Base-by-base conservation (phyloP, 2,888 invertebrate species). In the Tenthredo scrophulariae region DNA sequence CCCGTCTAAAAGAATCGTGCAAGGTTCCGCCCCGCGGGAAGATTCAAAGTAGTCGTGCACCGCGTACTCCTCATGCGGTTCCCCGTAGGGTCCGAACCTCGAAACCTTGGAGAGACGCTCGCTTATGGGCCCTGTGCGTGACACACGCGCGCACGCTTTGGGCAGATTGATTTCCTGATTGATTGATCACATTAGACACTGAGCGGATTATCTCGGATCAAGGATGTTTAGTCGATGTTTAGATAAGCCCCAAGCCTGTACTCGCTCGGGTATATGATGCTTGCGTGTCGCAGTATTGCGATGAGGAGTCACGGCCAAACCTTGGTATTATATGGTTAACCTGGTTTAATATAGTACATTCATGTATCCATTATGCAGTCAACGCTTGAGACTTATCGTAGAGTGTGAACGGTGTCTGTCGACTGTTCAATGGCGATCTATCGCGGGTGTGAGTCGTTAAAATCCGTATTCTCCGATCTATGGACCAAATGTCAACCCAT, bases 131-230 rank as follows among this genome's bases (percentile, higher is more conserved):
- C 84, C 74, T 72, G 58, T 74, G 67, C 72, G 84, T 80, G 67
- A 70, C 83, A 54, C 84, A 75, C 84, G 84, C 84, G 58, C 74
- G 84, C 54, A 22, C 50, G 74, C 84, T 62, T 75, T 72, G 74
- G 46, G 62, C 37, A 72, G 84, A 85, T 85, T 85, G 85, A 85
- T 85, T 85, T 75, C 83, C 84, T 84, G 84, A 85, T 85, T 85
- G 85, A 85, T 84, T 84, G 85, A 84, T 85, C 85, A 72, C 75
- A 84, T 85, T 85, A 85, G 85, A 74, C 85, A 75, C 85, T 75
- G 75, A 84, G 83, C 84, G 85, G 85, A 85, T 85, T 85, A 85
- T 85, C 85, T 85, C 33, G 85, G 84, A 85, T 84, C 85, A 75
- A 75, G 72, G 72, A 72, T 84, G 84, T 85, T 84, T 85, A 84